A percentile compares a stretch with the other conserved stretches of the same genome.
These are phyloP conservation scores for Chaetodon trifascialis DNA, from an alignment of 2,113 vertebrate species.

Conservation along the genomic window DNA sequence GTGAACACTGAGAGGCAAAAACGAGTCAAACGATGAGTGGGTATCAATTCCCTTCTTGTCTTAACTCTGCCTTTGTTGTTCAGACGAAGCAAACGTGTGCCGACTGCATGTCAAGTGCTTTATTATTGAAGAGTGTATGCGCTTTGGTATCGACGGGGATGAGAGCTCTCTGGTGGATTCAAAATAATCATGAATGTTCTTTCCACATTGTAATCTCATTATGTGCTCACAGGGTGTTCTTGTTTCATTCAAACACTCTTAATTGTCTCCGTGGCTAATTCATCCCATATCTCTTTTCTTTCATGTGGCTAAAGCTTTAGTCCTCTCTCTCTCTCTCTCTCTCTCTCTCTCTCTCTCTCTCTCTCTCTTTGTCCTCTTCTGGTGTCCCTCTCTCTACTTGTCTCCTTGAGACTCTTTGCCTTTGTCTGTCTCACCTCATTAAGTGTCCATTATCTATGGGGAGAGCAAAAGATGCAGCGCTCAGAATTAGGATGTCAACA, in stretches of 20 bases:
- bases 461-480: constrained; percentile 58
- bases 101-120: constrained; percentile 62
- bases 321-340: neutral
- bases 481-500: constrained; percentile 74
- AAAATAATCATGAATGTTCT: constrained; percentile 76
- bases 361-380: neutral
- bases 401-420: constrained; percentile 34
- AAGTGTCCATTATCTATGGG: constrained; percentile 62
- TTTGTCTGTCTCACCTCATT: constrained; percentile 52
- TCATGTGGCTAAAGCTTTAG: constrained; percentile 23
- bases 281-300: constrained; percentile 42
- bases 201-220: constrained; percentile 80
- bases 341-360: neutral
- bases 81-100: constrained; percentile 28
- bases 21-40: neutral
- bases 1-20: neutral
- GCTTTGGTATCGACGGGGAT: constrained; percentile 35
- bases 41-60: constrained; percentile 6
- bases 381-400: constrained; percentile 12
- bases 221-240: constrained; percentile 75
- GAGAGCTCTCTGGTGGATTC: constrained; percentile 68
- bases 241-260: constrained; percentile 66
- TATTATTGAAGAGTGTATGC: constrained; percentile 53
- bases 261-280: constrained; percentile 70
- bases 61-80: constrained; percentile 30